Base-by-base conservation (phyloP, 1,140 invertebrate species). In the Fopius arisanus region DNA sequence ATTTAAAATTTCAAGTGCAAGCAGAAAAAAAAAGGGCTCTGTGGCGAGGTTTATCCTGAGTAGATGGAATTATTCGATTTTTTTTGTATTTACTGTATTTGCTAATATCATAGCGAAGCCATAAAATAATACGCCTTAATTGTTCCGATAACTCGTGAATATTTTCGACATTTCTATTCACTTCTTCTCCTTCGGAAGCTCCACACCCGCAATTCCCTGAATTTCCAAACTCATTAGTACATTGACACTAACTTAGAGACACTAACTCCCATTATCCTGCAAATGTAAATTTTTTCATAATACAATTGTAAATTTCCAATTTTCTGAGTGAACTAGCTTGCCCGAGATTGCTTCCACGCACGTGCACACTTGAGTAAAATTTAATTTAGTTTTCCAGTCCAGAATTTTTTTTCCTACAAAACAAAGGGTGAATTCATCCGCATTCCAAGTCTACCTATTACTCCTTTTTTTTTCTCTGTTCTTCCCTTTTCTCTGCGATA, bases 351-450 rank as follows among this genome's bases (percentile, higher is more conserved):
- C 37, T 65, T 48, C 28, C 40, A 65, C 26, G 70, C 54, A 54
- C 70, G 70, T 63, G 62, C 65, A 65, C 59, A 41, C 70, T 72
- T 28, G 62, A 40, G 10, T 65, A 37, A 72, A 41, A 72, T 72
- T 72, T 72, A 65, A 72, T 72, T 72, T 65, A 40, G 19, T 43
- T 65, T 65, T 41, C 43, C 29, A 72, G 21, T 63, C 51, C 33
- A 72, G 29, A 51, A 33, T 37, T 71, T 29, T 63, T 43, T 62
- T 59, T 59, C 19, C 4, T 28, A 59, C 40, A 41, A 62, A 65
- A 43, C 19, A 43, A 37, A 72, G 40, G 40, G 41, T 19, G 40
- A 72, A 54, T 67, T 72, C 70, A 31, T 66, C 48, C 70, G 41
- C 62, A 66, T 72, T 72, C 70, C 40, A 26, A 23, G 31, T 37